Conservation (phyloP, 1,140 invertebrate genomes). For the Heliconius congener region DNA sequence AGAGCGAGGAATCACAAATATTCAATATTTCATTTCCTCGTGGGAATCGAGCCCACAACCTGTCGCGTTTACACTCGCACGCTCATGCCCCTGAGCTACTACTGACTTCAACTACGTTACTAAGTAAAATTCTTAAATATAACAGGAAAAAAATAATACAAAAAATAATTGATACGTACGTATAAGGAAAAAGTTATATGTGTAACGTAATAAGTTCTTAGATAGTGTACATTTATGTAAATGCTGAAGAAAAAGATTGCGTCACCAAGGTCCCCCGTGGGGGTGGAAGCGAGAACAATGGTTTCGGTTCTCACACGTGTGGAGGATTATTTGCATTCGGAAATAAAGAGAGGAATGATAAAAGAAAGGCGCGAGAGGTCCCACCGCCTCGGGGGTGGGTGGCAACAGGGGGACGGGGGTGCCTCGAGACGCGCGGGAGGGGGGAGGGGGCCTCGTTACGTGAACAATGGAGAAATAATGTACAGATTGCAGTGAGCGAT, state of each 20-base stretch:
- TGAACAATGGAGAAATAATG: conserved; percentile 82
- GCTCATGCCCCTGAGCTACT: too few species aligned
- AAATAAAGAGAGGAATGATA: conserved; percentile 83
- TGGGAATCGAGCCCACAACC: too few species aligned
- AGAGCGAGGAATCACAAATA: too few species aligned
- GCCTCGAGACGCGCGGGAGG: conserved; percentile 44
- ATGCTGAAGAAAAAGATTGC: conserved; percentile 78
- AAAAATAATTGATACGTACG: conserved; percentile 25
- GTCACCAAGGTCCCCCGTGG: conserved; percentile 77
- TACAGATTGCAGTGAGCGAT: conserved; percentile 82
- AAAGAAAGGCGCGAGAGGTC: conserved; percentile 80
- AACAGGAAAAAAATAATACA: neutral
- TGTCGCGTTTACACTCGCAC: too few species aligned
- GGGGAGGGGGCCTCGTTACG: conserved; percentile 73
- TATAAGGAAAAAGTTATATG: conserved; percentile 31
- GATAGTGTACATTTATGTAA: conserved; percentile 72
- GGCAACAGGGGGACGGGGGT: conserved; percentile 53
- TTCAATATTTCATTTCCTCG: too few species aligned
- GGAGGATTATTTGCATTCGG: conserved; percentile 83
- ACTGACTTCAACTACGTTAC: too few species aligned
- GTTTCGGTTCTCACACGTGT: conserved; percentile 82
- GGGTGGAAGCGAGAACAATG: conserved; percentile 77
- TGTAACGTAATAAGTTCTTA: conserved; percentile 58
- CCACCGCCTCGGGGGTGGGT: conserved; percentile 71
- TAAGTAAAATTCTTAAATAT: too few species aligned